Evolutionary conservation across 2,113 vertebrate species (phyloP).

Genomic region (Loxodonta africana): DNA sequence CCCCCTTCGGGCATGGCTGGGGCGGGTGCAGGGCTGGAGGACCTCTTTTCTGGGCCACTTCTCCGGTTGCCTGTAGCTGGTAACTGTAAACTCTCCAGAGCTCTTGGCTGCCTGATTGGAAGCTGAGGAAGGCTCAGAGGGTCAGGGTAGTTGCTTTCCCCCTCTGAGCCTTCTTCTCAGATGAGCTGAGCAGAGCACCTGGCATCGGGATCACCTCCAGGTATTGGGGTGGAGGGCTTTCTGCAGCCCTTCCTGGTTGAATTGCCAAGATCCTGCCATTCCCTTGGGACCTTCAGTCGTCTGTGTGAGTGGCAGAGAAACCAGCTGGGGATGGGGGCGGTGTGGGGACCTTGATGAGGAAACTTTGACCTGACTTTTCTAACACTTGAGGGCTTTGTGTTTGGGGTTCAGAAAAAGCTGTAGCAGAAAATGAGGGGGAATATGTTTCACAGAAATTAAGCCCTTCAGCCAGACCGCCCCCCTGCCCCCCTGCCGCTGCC

Average conservation of each 20-base stretch:
- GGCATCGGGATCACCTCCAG: not conserved
- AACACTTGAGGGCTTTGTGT: slow-evolving; percentile 41
- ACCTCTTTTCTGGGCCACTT: slow-evolving; percentile 83
- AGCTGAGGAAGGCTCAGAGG: slow-evolving; percentile 49
- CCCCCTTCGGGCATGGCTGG: not conserved
- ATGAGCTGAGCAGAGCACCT: not conserved
- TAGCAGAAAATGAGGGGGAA: not conserved
- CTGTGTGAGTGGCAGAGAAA: slow-evolving; percentile 68
- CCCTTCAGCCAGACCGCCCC: slow-evolving; percentile 1
- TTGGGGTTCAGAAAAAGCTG: slow-evolving; percentile 1
- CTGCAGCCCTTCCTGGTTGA: not conserved
- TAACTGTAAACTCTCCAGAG: slow-evolving; percentile 77
- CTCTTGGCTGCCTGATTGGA: slow-evolving; percentile 39
- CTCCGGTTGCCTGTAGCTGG: slow-evolving; percentile 76
- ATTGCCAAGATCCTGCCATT: not conserved
- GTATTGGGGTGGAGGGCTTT: not conserved
- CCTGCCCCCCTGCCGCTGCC: not conserved
- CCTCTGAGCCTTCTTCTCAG: not conserved
- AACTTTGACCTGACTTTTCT: slow-evolving; percentile 14
- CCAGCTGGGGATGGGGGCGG: not conserved
- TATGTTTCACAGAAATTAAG: not conserved
- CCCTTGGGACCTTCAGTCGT: not conserved
- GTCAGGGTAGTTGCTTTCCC: not conserved
- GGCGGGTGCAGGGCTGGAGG: not conserved
- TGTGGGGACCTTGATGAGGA: slow-evolving; percentile 28